Conservation (phyloP, 2,113 vertebrate species). For the Aptenodytes forsteri region DNA sequence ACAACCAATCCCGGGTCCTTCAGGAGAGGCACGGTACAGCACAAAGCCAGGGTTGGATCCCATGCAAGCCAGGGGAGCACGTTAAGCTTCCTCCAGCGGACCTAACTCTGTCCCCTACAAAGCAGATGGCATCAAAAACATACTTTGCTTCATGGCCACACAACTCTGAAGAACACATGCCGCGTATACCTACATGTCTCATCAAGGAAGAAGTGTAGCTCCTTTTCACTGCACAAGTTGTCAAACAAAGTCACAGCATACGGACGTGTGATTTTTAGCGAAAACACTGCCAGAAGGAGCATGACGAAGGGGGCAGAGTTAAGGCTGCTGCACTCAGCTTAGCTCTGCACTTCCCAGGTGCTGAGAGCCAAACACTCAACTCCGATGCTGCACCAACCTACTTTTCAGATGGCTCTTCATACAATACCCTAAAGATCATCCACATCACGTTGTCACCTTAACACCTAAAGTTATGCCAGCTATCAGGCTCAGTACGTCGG, state of each 20-base stretch:
- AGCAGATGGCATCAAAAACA: not conserved
- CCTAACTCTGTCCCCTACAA: not conserved
- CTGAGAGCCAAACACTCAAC: not conserved
- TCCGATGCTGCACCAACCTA: not conserved
- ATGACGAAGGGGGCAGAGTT: not conserved
- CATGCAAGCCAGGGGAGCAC: not conserved
- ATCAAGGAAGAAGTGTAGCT: not conserved
- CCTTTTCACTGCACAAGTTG: not conserved
- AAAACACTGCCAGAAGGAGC: not conserved
- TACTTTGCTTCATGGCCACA: not conserved
- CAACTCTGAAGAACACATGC: not conserved
- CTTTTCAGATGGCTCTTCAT: not conserved
- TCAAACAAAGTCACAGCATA: slow-evolving; percentile 39
- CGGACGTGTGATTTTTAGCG: not conserved
- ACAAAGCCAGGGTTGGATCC: not conserved
- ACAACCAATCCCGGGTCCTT: not conserved
- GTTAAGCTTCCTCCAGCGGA: not conserved
- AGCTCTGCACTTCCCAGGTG: not conserved
- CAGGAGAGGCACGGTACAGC: rapidly evolving
- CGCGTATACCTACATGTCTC: rapidly evolving
- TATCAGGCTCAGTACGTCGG: not conserved
- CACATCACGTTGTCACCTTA: not conserved
- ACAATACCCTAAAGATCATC: not conserved
- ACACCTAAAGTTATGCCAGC: not conserved
- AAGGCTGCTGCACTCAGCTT: not conserved